These are phyloP conservation scores for Spilogale gracilis DNA, from an alignment of 2,113 vertebrate genomes.

Conservation along the genomic window DNA sequence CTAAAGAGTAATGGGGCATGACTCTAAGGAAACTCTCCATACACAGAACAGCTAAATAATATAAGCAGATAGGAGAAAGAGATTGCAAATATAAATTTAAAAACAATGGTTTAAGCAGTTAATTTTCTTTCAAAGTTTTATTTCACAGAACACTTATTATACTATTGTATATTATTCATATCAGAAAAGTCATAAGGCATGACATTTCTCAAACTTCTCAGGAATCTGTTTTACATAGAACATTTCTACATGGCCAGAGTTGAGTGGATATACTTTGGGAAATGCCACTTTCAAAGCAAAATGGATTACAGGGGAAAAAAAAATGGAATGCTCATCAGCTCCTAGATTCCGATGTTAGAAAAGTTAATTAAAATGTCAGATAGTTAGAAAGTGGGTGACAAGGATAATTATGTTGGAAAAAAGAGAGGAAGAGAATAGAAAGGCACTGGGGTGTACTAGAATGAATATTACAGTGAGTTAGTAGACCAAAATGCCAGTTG, in stretches of 20 bases:
- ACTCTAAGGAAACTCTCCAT: not conserved
- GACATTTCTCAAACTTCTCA: not conserved
- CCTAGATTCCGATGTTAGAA: conserved; percentile 38
- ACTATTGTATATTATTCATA: not conserved
- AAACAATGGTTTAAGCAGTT: not conserved
- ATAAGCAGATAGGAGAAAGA: not conserved
- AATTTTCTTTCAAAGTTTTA: not conserved
- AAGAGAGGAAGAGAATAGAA: not conserved
- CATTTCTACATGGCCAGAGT: not conserved
- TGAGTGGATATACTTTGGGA: not conserved
- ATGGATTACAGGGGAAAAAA: not conserved
- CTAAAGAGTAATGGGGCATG: not conserved
- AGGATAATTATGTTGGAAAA: conserved; percentile 49
- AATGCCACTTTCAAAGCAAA: not conserved
- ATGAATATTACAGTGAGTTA: not conserved
- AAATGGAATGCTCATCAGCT: not conserved
- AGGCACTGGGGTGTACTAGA: not conserved
- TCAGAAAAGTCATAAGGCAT: not conserved
- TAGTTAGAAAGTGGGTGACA: conserved; percentile 16
- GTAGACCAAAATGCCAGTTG: not conserved
- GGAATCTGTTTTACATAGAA: not conserved
- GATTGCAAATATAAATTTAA: not conserved
- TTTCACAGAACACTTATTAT: not conserved
- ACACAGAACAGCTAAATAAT: not conserved
- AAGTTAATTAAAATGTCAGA: conserved; percentile 54